Evolutionary conservation across 2,113 vertebrate species (phyloP), one percentile per base, ranked within the genome.

Genomic region (Nothoprocta pentlandii): DNA sequence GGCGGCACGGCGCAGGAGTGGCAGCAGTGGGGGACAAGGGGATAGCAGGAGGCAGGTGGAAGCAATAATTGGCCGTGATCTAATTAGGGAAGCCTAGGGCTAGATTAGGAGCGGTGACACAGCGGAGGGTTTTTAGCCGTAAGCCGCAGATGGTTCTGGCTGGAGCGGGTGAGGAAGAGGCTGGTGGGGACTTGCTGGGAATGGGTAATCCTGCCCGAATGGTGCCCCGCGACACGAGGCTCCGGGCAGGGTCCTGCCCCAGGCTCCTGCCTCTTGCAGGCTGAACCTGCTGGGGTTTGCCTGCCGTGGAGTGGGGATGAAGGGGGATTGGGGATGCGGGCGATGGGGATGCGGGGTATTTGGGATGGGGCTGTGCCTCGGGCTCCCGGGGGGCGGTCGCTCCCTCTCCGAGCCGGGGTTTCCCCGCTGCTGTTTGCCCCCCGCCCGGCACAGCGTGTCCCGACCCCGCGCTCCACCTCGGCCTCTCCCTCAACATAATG

Each of bases 1-100:
- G 86, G 77, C 81, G 90, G 54, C 1, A 6, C 1, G 0, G 56
- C 67, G 44, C 4, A 0, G 67, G n/a, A 63, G 66, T 51, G 89
- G 66, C 16, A 69, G 82, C 7, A 4, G 66, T 3, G 25, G 8
- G 53, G 42, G 58, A 10, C 34, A 22, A 75, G 63, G 75, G 82
- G 75, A 83, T 70, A 79, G 61, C 1, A 0, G 36, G 88, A 95
- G 91, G 93, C 94, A 96, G 95, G 90, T 95, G 95, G 92, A 63
- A 94, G 95, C 92, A 94, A 49, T 95, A 95, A 95, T 90, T 95
- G 87, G 6, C 73, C 30, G 16, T 95, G 94, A 94, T 96, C 88
- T 96, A 91, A 97, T 97, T 95, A 97, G 80, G 76, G 70, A 39
- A 75, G 82, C 77, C 90, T 44, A 61, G 66, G 67, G 88, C 79